These are phyloP conservation scores for Leucophenga varia DNA, from an alignment of 1,140 invertebrate genomes.

Conservation along the genomic window DNA sequence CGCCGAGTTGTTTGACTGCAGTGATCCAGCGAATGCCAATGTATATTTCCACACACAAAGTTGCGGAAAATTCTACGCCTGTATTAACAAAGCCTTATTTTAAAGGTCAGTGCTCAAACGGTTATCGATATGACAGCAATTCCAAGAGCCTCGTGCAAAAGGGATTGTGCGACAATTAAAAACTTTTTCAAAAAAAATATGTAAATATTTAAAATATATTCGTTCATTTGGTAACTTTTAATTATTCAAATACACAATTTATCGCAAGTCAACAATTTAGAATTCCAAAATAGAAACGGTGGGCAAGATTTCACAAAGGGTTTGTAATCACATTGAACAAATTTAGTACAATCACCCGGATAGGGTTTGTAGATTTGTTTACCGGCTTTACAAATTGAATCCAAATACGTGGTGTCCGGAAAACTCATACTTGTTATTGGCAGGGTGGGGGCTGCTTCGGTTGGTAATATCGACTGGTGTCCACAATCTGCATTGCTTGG, in stretches of 20 bases:
- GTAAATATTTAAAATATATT: too few relatives aligned
- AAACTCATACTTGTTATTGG: too few relatives aligned
- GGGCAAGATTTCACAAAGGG: conserved; percentile 16
- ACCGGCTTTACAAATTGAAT: too few relatives aligned
- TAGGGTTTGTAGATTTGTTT: too few relatives aligned
- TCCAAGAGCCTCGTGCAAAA: background rate
- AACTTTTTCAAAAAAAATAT: too few relatives aligned
- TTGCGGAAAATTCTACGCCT: conserved; percentile 9
- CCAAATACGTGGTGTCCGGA: too few relatives aligned
- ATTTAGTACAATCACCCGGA: conserved; percentile 23
- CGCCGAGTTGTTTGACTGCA: background rate
- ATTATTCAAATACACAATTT: conserved; percentile 12
- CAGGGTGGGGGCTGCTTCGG: too few relatives aligned
- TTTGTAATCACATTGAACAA: conserved; percentile 11
- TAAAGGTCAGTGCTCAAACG: conserved; percentile 8
- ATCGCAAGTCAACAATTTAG: too few relatives aligned
- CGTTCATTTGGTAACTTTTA: too few relatives aligned
- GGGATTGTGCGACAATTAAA: conserved; percentile 8
- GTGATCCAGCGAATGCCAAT: conserved; percentile 2
- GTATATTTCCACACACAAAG: conserved; percentile 6
- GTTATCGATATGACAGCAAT: conserved; percentile 4
- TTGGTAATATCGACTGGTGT: too few relatives aligned
- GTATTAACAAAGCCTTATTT: background rate
- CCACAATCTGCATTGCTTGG: too few relatives aligned
- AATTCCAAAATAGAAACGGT: conserved; percentile 17